Conservation (phyloP, 1,140 invertebrate genomes). For the Periplaneta americana region DNA sequence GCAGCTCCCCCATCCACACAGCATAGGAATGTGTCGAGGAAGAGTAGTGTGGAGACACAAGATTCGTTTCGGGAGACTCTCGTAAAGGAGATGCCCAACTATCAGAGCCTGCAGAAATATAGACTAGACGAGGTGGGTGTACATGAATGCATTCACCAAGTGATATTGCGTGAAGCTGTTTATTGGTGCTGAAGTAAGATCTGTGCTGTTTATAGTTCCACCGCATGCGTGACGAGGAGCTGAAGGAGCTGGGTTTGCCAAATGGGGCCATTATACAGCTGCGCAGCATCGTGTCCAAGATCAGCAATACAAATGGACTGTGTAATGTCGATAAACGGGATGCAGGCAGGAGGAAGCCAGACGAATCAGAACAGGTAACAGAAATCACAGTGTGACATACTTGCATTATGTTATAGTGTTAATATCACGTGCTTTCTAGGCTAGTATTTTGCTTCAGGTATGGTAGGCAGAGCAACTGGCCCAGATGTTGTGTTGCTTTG, state of each 20-base stretch:
- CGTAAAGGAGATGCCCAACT: constrained; percentile 43
- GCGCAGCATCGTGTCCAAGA: constrained; percentile 48
- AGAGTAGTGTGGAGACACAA: constrained; percentile 18
- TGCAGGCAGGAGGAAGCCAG: constrained; percentile 1
- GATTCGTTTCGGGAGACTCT: constrained; percentile 38
- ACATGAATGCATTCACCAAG: too few relatives aligned
- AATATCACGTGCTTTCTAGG: neutral
- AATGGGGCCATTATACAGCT: constrained; percentile 48
- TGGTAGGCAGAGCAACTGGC: neutral
- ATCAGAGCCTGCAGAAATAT: constrained; percentile 37
- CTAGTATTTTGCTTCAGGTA: neutral
- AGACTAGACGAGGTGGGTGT: constrained; percentile 38
- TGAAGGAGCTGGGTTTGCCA: constrained; percentile 43
- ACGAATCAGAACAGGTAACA: neutral
- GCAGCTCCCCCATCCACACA: constrained; percentile 19
- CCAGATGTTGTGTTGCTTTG: constrained; percentile 7
- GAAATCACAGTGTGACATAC: neutral
- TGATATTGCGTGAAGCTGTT: too few relatives aligned
- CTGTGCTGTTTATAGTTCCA: constrained; percentile 44
- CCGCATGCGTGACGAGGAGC: constrained; percentile 47
- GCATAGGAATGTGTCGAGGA: neutral
- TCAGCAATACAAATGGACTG: constrained; percentile 40
- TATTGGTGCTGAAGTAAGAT: too few relatives aligned
- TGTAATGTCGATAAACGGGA: constrained; percentile 3
- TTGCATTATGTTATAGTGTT: neutral